Percentiles rank a stretch among this genome's conserved stretches.
These are phyloP conservation scores for Scaptomyza pallida DNA, from an alignment of 1,140 invertebrate genomes.

Conservation along the genomic window DNA sequence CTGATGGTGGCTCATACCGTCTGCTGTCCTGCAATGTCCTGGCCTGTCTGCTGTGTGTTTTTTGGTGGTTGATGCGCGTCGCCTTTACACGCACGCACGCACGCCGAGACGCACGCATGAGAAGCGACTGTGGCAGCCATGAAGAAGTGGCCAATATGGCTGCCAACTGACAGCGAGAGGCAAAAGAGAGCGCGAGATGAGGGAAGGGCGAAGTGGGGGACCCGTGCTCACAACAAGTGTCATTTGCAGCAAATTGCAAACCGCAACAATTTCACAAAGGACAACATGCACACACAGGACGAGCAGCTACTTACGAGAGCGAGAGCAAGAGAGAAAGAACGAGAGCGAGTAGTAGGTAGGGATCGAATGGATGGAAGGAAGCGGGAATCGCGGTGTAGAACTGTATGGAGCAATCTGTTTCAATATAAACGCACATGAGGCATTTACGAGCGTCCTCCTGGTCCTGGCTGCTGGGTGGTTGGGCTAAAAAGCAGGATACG, in stretches of 20 bases:
- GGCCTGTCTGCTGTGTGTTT: neutral
- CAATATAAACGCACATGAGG: slow-evolving; percentile 84
- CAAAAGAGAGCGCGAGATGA: too few species aligned
- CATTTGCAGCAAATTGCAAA: slow-evolving; percentile 83
- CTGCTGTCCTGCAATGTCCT: neutral
- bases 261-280: slow-evolving; percentile 82
- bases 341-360: too few species aligned
- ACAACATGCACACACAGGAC: slow-evolving; percentile 47
- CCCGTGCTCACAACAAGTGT: slow-evolving; percentile 64
- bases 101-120: slow-evolving; percentile 52
- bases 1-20: neutral
- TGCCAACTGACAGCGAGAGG: too few species aligned
- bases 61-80: slow-evolving; percentile 70
- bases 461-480: slow-evolving; percentile 25
- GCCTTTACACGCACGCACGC: slow-evolving; percentile 52
- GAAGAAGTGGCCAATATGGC: slow-evolving; percentile 61
- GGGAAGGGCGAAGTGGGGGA: neutral
- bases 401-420: slow-evolving; percentile 81
- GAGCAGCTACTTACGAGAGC: too few species aligned
- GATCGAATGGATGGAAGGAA: neutral
- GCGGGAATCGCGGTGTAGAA: slow-evolving; percentile 26
- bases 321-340: too few species aligned
- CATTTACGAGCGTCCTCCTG: slow-evolving; percentile 65
- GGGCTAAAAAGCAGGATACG: slow-evolving; percentile 14
- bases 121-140: neutral